A percentile compares a stretch with the other conserved stretches of the same genome.
These are phyloP conservation scores for Dendrolimus pini DNA, from an alignment of 2,888 invertebrate species.

Conservation along the genomic window DNA sequence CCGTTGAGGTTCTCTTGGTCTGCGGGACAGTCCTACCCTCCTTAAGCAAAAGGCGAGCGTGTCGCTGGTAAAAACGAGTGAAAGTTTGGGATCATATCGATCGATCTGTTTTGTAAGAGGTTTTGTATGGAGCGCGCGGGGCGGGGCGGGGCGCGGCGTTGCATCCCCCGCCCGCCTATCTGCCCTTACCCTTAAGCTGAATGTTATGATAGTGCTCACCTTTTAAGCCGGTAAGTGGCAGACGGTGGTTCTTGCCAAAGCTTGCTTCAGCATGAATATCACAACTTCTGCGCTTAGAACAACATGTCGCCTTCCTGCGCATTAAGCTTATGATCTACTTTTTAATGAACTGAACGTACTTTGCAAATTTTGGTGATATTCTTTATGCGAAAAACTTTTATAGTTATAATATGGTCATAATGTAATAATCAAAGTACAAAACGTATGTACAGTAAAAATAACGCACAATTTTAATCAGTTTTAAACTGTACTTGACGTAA, in stretches of 20 bases:
- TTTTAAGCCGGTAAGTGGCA: not conserved
- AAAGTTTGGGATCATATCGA: conserved; percentile 51
- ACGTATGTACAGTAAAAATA: not conserved
- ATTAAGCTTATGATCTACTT: not conserved
- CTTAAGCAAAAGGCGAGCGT: conserved; percentile 14
- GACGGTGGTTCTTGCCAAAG: not conserved
- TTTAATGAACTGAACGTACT: not conserved
- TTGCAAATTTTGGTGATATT: not conserved
- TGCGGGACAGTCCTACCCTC: conserved; percentile 7
- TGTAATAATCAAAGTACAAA: too few relatives aligned
- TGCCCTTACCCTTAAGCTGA: conserved; percentile 16
- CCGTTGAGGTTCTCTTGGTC: conserved; percentile 1
- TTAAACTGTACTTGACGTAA: not conserved
- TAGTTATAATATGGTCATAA: too few relatives aligned
- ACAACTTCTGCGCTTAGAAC: not conserved
- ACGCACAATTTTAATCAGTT: not conserved
- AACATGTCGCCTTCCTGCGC: not conserved
- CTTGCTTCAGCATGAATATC: not conserved
- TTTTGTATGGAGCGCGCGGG: conserved; percentile 34
- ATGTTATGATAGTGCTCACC: conserved; percentile 21
- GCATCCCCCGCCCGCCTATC: conserved; percentile 25
- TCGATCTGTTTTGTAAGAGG: conserved; percentile 67
- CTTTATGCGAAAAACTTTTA: too few relatives aligned
- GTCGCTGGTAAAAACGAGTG: conserved; percentile 32
- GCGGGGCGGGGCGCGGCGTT: conserved; percentile 33